Percentiles rank a stretch among this genome's conserved stretches.
Conservation (phyloP, 1,140 invertebrate species). For the Aphis craccivora region DNA sequence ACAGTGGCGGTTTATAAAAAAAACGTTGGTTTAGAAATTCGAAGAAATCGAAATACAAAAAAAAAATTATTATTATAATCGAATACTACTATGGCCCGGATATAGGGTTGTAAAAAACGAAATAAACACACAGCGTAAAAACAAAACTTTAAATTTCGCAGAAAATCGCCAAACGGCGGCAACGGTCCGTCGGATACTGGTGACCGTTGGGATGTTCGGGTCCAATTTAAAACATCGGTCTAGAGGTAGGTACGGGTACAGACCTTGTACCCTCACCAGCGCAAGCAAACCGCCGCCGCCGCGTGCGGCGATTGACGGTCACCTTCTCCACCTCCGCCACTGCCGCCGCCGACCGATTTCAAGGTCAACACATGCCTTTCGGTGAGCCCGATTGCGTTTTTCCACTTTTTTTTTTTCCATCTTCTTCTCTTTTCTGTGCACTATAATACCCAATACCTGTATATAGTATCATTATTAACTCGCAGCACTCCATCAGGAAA, state of each 20-base stretch:
- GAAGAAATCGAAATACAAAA: background rate
- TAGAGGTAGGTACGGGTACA: background rate
- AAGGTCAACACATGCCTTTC: constrained; percentile 26
- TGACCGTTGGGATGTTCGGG: background rate
- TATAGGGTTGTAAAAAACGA: background rate
- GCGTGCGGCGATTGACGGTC: constrained; percentile 12
- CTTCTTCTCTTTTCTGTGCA: background rate
- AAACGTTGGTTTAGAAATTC: background rate
- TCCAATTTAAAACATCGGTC: constrained; percentile 50
- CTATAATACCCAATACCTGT: background rate
- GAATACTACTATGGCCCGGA: background rate
- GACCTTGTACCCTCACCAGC: constrained; percentile 54
- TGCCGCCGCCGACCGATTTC: constrained; percentile 21
- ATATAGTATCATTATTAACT: background rate
- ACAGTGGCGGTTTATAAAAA: background rate
- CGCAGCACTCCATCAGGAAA: background rate
- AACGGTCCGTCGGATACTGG: constrained; percentile 57
- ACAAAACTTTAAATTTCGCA: background rate
- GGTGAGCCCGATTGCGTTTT: constrained; percentile 4
- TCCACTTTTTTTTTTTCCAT: constrained; percentile 29
- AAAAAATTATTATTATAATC: too few species aligned
- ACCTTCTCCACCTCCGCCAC: background rate
- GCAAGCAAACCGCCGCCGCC: background rate
- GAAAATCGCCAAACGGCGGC: constrained; percentile 55
- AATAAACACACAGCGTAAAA: constrained; percentile 13